Evolutionary conservation across 2,797 vertebrate species (phyloP).

Genomic region (Mormyrops attenuatus): DNA sequence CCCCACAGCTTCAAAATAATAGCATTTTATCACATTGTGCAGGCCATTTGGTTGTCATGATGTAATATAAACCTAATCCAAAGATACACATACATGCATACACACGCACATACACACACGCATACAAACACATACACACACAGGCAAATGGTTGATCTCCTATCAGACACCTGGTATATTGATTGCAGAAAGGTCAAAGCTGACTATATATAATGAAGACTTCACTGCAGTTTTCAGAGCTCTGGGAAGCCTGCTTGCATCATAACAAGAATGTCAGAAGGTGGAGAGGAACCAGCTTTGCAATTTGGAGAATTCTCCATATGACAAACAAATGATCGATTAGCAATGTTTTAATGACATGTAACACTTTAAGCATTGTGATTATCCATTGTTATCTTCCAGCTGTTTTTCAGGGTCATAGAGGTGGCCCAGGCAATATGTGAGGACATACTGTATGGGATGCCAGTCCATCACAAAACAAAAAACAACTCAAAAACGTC

Average conservation of each 20-base stretch:
- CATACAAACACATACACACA: background rate
- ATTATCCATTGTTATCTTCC: background rate
- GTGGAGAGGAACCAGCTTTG: background rate
- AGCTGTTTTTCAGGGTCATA: background rate
- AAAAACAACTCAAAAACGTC: background rate
- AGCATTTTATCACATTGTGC: too few relatives aligned
- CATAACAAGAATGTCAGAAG: background rate
- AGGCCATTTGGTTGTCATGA: too few relatives aligned
- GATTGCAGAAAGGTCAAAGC: slow-evolving; percentile 24
- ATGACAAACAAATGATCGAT: background rate
- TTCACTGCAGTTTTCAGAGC: slow-evolving; percentile 17
- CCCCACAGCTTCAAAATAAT: too few relatives aligned
- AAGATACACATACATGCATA: background rate
- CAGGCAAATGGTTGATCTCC: background rate
- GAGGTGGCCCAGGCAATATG: background rate
- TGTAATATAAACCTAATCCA: background rate
- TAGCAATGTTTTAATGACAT: background rate
- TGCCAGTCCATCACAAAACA: background rate
- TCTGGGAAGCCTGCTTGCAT: background rate
- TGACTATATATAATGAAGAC: slow-evolving; percentile 24
- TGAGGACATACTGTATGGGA: too few relatives aligned
- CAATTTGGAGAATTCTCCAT: background rate
- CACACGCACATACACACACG: background rate
- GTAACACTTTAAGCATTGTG: background rate
- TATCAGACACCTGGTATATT: background rate